Evolutionary conservation across 2,888 invertebrate species (phyloP).

Genomic region (Cabera pusaria): DNA sequence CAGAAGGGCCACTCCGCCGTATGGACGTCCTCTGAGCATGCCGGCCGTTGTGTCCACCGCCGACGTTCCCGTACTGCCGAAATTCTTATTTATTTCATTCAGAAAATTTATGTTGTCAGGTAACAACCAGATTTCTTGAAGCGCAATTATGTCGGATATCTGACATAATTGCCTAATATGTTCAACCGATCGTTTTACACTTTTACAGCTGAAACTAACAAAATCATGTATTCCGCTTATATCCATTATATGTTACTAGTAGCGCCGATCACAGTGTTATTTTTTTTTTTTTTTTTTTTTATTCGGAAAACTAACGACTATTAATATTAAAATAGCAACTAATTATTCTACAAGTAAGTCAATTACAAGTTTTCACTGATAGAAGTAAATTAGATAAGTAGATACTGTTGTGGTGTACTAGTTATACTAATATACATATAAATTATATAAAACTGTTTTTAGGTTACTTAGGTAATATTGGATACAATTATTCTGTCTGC

Average conservation of each 20-base stretch:
- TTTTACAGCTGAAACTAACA: constrained; percentile 20
- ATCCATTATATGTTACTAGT: constrained; percentile 1
- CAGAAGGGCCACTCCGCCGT: neutral
- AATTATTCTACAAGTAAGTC: no score
- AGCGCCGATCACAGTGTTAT: neutral
- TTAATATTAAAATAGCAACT: no score
- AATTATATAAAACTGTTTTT: no score
- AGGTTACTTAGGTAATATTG: no score
- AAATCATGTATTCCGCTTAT: no score
- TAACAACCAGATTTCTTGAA: constrained; percentile 8
- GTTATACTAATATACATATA: no score
- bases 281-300: no score
- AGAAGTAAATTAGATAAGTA: no score
- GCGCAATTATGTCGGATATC: constrained; percentile 1
- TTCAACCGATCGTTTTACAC: constrained; percentile 9
- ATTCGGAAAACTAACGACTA: no score
- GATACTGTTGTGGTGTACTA: no score
- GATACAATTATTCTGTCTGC: no score
- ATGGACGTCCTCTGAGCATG: neutral
- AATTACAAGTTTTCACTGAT: no score
- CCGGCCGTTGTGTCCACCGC: neutral
- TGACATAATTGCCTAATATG: constrained; percentile 3
- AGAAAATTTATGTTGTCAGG: constrained; percentile 8
- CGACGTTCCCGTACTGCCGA: neutral
- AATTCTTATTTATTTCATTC: neutral